phyloP scores from a whole-genome alignment of 2,888 invertebrate species.

The Rotaria socialis region DNA sequence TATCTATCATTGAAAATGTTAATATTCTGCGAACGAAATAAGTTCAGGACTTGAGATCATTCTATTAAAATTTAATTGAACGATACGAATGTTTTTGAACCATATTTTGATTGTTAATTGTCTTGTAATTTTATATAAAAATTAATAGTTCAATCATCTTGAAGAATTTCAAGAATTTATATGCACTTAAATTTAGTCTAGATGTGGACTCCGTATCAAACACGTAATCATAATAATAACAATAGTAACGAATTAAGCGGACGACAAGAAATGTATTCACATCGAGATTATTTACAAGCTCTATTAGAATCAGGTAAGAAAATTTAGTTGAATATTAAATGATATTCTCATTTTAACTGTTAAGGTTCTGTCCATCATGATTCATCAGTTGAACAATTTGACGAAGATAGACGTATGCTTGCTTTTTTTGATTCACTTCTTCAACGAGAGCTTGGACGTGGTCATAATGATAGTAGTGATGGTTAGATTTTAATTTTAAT shows the following conservation, averaged over 20 bases:
- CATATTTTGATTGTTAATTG: no score
- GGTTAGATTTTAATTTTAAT: background rate
- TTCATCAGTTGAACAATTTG: constrained; percentile 78
- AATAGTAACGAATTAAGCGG: constrained; percentile 55
- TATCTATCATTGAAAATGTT: no score
- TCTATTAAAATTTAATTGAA: no score
- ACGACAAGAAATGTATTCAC: constrained; percentile 55
- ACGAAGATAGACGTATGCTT: constrained; percentile 89
- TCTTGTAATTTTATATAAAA: no score
- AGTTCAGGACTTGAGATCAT: no score
- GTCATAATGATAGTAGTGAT: background rate
- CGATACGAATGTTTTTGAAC: no score
- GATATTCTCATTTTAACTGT: background rate
- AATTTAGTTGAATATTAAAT: background rate
- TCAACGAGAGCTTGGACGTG: constrained; percentile 76
- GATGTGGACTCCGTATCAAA: constrained; percentile 77
- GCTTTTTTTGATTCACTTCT: constrained; percentile 90
- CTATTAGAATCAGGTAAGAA: constrained; percentile 69
- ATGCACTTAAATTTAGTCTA: constrained; percentile 52
- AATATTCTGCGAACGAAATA: no score
- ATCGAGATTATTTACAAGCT: constrained; percentile 74
- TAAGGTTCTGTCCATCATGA: constrained; percentile 66
- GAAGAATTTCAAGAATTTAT: background rate
- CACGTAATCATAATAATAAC: constrained; percentile 58
- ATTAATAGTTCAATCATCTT: no score